phyloP scores from a whole-genome alignment of 2,888 invertebrate species.

The Octonoba sinensis region DNA sequence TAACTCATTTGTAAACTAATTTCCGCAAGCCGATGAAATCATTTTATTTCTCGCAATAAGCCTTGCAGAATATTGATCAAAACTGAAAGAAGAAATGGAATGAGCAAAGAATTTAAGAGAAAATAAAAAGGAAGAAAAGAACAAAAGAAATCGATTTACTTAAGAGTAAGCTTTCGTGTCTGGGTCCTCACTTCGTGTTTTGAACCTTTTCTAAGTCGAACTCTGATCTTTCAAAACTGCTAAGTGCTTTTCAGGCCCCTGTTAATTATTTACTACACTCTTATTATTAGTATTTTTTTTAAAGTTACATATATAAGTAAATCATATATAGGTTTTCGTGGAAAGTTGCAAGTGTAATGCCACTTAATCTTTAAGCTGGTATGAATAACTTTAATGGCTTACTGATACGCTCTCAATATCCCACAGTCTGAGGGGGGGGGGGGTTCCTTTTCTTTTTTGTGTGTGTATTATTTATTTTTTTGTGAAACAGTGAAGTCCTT shows the following conservation, averaged over 20 bases:
- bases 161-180: slow-evolving; percentile 41
- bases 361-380: no score
- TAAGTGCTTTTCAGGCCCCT: slow-evolving; percentile 23
- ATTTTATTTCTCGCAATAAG: slow-evolving; percentile 60
- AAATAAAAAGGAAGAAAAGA: slow-evolving; percentile 46
- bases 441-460: no score
- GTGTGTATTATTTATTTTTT: no score
- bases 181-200: slow-evolving; percentile 15
- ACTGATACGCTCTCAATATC: no score
- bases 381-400: no score
- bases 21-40: slow-evolving; percentile 59
- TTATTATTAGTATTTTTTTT: no score
- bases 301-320: no score
- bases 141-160: slow-evolving; percentile 45
- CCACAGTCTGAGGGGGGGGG: no score
- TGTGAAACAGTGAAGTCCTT: no score
- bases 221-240: slow-evolving; percentile 27
- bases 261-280: slow-evolving; percentile 49
- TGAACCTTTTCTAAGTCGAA: slow-evolving; percentile 16
- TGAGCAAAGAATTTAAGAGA: slow-evolving; percentile 57
- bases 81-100: slow-evolving; percentile 59
- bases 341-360: no score
- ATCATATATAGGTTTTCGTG: no score
- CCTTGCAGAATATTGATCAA: slow-evolving; percentile 60
- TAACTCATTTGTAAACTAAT: slow-evolving; percentile 62